Conservation (phyloP, 2,113 vertebrate species). For the Cricetomys ansorgei region DNA sequence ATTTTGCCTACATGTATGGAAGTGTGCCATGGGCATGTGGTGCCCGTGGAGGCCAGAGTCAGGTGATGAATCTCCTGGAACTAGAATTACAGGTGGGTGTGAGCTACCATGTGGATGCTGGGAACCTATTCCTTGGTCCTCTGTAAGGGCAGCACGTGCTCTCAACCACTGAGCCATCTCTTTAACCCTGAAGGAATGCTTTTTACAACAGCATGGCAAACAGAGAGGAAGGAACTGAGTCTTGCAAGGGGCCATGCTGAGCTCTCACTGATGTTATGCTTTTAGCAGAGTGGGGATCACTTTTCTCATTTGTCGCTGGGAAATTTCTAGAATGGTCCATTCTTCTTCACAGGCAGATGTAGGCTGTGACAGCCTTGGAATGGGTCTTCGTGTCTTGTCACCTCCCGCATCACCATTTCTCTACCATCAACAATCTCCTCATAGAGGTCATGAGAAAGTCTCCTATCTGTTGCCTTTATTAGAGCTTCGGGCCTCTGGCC, state of each 20-base stretch:
- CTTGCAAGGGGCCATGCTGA: background rate
- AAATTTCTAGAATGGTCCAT: conserved; percentile 21
- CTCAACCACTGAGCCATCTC: background rate
- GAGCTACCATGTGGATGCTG: background rate
- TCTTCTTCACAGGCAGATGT: background rate
- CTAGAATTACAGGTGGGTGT: no score
- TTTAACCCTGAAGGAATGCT: background rate
- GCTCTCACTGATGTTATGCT: background rate
- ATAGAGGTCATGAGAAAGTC: background rate
- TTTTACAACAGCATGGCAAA: background rate
- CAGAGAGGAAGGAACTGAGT: background rate
- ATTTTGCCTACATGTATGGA: background rate
- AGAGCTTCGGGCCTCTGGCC: background rate
- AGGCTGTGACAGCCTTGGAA: background rate
- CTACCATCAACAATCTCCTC: background rate
- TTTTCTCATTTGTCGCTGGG: background rate
- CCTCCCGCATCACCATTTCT: background rate
- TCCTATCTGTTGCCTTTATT: conserved; percentile 61
- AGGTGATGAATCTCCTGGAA: background rate
- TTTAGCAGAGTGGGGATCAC: background rate
- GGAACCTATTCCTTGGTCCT: background rate
- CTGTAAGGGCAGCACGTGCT: background rate
- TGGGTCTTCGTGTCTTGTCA: background rate
- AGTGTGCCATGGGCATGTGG: background rate
- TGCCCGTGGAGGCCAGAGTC: background rate